Evolutionary conservation across 2,113 vertebrate species (phyloP).

Genomic region (Scortum barcoo): DNA sequence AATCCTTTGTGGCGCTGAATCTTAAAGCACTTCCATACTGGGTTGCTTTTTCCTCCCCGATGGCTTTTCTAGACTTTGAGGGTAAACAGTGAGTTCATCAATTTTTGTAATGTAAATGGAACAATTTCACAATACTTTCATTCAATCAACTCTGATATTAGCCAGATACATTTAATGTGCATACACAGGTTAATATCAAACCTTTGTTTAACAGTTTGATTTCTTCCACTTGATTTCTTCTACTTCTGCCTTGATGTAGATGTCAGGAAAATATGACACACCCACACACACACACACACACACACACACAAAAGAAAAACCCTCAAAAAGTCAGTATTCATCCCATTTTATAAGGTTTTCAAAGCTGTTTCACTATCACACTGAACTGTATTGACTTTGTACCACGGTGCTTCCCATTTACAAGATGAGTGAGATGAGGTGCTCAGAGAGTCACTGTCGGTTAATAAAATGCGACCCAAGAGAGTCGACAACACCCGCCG

Average conservation of each 20-base stretch:
- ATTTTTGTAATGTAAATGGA: neutral
- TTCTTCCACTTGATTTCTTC: too few relatives aligned
- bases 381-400: conserved; percentile 34
- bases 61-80: neutral
- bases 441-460: conserved; percentile 52
- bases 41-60: neutral
- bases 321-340: neutral
- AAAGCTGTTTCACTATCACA: neutral
- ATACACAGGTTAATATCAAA: neutral
- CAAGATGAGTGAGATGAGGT: conserved; percentile 54
- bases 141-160: neutral
- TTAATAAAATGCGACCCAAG: conserved; percentile 67
- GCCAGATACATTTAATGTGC: neutral
- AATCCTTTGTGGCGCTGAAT: neutral
- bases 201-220: neutral
- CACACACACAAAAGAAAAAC: too few relatives aligned
- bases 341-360: neutral
- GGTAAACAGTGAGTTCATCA: neutral
- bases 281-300: too few relatives aligned
- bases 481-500: conserved; percentile 54
- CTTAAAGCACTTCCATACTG: neutral
- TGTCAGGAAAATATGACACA: neutral
- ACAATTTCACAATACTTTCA: neutral
- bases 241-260: too few relatives aligned
- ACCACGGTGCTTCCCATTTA: conserved; percentile 42